Evolutionary conservation across 2,888 invertebrate species (phyloP).

Genomic region (Brachypalpus laphriformis): DNA sequence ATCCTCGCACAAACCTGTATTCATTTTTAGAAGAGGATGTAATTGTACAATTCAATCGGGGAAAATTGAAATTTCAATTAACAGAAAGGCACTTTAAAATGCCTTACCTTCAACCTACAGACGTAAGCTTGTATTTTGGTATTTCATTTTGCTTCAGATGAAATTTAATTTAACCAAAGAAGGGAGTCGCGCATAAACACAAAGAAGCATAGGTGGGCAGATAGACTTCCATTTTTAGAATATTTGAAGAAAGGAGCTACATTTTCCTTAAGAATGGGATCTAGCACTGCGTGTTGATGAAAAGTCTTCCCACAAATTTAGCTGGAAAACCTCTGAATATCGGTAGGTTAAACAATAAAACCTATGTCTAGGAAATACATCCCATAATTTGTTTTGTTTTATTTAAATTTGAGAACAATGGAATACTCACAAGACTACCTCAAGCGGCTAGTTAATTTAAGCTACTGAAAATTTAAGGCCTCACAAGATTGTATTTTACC

Average conservation of each 20-base stretch:
- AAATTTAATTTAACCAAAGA: background rate
- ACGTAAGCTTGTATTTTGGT: conserved; percentile 15
- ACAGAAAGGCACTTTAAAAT: conserved; percentile 30
- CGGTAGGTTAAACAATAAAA: too few species aligned
- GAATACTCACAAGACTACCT: too few species aligned
- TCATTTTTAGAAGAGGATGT: conserved; percentile 52
- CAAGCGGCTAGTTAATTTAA: too few species aligned
- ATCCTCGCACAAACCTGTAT: conserved; percentile 24
- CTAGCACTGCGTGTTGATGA: background rate
- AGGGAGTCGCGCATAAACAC: background rate
- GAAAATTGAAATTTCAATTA: conserved; percentile 49
- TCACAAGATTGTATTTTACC: too few species aligned
- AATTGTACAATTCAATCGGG: conserved; percentile 47
- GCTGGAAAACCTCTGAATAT: background rate
- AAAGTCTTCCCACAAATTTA: background rate
- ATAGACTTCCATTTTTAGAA: background rate
- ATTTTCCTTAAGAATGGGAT: background rate
- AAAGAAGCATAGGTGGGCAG: background rate
- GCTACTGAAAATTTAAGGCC: too few species aligned
- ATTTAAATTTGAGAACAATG: too few species aligned
- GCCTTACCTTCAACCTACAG: conserved; percentile 3
- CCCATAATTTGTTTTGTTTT: too few species aligned
- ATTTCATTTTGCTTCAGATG: conserved; percentile 3
- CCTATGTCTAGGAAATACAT: too few species aligned
- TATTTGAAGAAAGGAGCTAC: background rate